Evolutionary conservation across 2,113 vertebrate species (phyloP), one percentile per base, ranked within the genome.

Genomic region (Alaudala cheleensis): DNA sequence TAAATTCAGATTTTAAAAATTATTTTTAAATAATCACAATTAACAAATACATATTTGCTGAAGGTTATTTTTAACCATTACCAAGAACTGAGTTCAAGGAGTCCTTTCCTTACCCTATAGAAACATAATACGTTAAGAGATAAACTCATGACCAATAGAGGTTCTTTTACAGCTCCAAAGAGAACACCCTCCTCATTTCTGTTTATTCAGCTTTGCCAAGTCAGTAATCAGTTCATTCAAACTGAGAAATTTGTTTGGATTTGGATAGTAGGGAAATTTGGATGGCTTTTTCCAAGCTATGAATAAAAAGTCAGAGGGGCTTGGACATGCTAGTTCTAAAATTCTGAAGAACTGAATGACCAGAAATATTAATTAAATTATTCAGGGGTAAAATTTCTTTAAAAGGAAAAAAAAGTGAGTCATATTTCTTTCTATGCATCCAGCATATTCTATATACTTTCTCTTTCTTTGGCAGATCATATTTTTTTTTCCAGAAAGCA

Each of bases 201-300:
- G 11, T 88, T 94, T 92, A 90, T 78, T 84, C 72, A 84, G 39
- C 76, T 93, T 91, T 91, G 57, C 83, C 86, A 92, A 91, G 69
- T 88, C 60, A 91, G 37, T 88, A 93, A 81, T 67, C 51, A 73
- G 29, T 86, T 86, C 64, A 62, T 90, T 93, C 50, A 86, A 71
- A 83, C 19, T 0, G 0, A 86, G 80, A 90, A 88, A 91, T 72
- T 66, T 65, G 64, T 81, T 74, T 84, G 77, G 47, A 90, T 69
- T 88, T 71, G 64, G 77, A 73, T 24, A 73, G 50, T 31, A 70
- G 31, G 39, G 73, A 94, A 93, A 58, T 47, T 28, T 29, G 12
- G 2, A 10, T 37, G 29, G 72, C 79, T 70, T 45, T 71, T 90
- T 92, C 33, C 60, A 88, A 86, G 67, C 50, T 65, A 60, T 22